phyloP scores from a whole-genome alignment of 2,888 invertebrate genomes.

The Scrobipalpa atriplicella region DNA sequence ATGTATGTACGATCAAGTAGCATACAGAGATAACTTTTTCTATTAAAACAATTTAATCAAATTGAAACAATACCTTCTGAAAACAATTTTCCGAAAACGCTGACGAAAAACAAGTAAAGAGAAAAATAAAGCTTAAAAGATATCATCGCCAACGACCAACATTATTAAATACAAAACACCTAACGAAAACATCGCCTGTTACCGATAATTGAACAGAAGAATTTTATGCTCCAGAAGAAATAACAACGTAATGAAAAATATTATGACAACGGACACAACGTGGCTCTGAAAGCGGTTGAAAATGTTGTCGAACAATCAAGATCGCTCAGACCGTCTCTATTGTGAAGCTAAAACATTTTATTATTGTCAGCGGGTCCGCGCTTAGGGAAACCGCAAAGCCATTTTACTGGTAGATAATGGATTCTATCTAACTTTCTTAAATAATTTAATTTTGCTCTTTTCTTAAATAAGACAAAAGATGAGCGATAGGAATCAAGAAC shows the following conservation, averaged over 20 bases:
- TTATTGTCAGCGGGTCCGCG: conserved; percentile 64
- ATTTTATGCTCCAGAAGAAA: conserved; percentile 34
- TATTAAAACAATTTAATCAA: too few species aligned
- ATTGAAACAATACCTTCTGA: not conserved
- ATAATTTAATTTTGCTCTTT: not conserved
- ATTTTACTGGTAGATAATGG: conserved; percentile 54
- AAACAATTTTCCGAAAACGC: too few species aligned
- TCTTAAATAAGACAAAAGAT: too few species aligned
- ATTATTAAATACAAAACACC: conserved; percentile 11
- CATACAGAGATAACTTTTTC: too few species aligned
- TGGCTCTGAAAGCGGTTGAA: conserved; percentile 47
- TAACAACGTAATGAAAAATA: conserved; percentile 36
- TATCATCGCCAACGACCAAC: not conserved
- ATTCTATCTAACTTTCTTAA: not conserved
- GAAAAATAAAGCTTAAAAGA: not conserved
- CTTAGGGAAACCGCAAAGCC: conserved; percentile 62
- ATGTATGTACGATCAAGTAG: too few species aligned
- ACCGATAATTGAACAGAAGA: conserved; percentile 15
- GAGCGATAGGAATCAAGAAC: too few species aligned
- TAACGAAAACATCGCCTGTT: not conserved
- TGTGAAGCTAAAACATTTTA: conserved; percentile 60
- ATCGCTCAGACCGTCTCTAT: conserved; percentile 55
- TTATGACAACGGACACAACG: conserved; percentile 29
- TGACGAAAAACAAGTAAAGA: not conserved
- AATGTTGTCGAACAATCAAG: conserved; percentile 61